Percentiles rank a stretch among this genome's conserved stretches.
These are phyloP conservation scores for Nylanderia fulva DNA, from an alignment of 1,140 invertebrate species.

Conservation along the genomic window DNA sequence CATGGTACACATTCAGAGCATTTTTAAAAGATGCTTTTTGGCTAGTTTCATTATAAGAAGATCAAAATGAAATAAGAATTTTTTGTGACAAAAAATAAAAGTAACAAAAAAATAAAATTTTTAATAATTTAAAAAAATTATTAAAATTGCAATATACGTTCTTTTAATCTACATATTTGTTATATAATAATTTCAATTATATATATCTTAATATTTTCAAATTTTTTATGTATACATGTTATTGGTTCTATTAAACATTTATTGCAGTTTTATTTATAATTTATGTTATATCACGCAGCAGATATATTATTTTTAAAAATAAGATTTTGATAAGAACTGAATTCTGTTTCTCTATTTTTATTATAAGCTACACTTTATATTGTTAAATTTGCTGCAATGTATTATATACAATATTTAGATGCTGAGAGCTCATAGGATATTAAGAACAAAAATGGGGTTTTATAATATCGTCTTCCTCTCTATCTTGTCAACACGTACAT, in stretches of 20 bases:
- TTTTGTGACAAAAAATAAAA: background rate
- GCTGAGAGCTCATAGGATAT: slow-evolving; percentile 31
- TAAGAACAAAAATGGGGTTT: slow-evolving; percentile 35
- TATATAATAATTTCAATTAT: no score
- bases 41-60: background rate
- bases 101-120: background rate
- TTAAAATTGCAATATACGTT: background rate
- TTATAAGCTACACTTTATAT: background rate
- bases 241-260: background rate
- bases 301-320: background rate
- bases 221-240: background rate
- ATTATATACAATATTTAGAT: slow-evolving; percentile 12
- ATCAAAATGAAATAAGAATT: background rate
- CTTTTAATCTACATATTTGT: background rate
- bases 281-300: background rate
- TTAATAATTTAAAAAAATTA: background rate
- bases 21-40: slow-evolving; percentile 1
- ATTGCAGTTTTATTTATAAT: background rate
- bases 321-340: background rate
- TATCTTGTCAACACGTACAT: slow-evolving; percentile 44
- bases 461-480: background rate
- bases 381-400: background rate
- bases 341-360: background rate
- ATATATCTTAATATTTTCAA: background rate
- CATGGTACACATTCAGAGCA: background rate